These are phyloP conservation scores for Bombus haemorrhoidalis DNA, from an alignment of 1,140 invertebrate species.

Conservation along the genomic window DNA sequence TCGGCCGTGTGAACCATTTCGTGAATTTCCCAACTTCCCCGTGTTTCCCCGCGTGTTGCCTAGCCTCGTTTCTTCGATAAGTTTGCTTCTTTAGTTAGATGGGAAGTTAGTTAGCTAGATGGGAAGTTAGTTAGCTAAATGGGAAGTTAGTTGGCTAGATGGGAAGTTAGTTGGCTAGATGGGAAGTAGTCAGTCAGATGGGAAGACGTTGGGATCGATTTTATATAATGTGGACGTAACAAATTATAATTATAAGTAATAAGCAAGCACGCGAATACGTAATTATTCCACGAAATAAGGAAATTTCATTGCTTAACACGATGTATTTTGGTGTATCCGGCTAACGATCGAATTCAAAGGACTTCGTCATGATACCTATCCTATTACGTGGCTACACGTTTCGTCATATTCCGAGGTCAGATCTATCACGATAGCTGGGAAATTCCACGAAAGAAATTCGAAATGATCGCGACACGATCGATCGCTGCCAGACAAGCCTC, in stretches of 20 bases:
- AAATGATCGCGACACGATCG: not conserved
- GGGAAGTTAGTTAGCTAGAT: not conserved
- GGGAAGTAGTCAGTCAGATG: too few relatives aligned
- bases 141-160: too few relatives aligned
- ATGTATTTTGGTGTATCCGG: not conserved
- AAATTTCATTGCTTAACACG: not conserved
- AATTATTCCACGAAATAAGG: not conserved
- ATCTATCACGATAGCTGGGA: not conserved
- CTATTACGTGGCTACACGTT: not conserved
- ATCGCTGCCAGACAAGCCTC: not conserved
- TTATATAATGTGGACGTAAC: too few relatives aligned
- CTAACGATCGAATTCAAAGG: not conserved
- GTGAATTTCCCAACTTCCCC: too few relatives aligned
- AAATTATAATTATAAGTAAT: not conserved
- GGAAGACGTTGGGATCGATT: too few relatives aligned
- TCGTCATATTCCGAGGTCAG: not conserved
- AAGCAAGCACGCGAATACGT: not conserved
- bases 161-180: too few relatives aligned
- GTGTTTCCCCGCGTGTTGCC: not conserved
- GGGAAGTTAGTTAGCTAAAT: too few relatives aligned
- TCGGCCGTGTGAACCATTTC: not conserved
- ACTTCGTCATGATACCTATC: not conserved
- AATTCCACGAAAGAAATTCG: constrained; percentile 6
- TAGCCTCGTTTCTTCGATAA: not conserved
- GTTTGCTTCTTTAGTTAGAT: not conserved